Base-by-base conservation (phyloP, 2,888 invertebrate species). In the Mesorhabditis sp. region DNA sequence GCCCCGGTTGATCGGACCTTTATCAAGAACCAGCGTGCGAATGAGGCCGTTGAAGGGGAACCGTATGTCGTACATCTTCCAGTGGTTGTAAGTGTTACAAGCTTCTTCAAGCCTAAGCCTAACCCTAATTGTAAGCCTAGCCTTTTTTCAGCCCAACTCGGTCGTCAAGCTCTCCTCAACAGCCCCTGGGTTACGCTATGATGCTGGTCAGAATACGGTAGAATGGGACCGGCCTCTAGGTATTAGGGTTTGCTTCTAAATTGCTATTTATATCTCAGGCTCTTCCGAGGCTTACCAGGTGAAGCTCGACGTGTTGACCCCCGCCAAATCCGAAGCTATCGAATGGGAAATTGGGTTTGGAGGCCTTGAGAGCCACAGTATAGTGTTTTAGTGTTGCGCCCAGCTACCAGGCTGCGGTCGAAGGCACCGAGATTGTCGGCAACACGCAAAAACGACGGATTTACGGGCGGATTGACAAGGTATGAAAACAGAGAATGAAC, bases 31-130 rank as follows among this genome's bases (percentile, higher is more conserved):
- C 72, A 75, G 61, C 69, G 70, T 65, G 75, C 74, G 13, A 79
- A 76, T 28, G 65, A 67, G n/a, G 80, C 77, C 3, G 69, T 64
- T 7, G 82, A 82, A 70, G 80, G 78, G 42, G 63, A 70, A 4
- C 76, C 82, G 4, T 82, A 80, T 67, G 72, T 77, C 13, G 69
- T 78, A 28, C 74, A 75, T 70, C 71, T 82, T 3, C 82, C 82
- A n/a, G 73, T 74, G 6, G 65, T 76, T 70, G 70, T 70, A 61
- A 61, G 58, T 50, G 7, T 13, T 13, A 2, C 58, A 50, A 50
- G 50, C 13, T 6, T 13, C 6, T 13, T 2, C 28, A 28, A 28
- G 28, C 28, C 2, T 28, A 28, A 28, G 28, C 28, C 28, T 28
- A 28, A 28, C n/a, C n/a, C n/a, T n/a, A n/a, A n/a, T n/a, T n/a